A percentile compares a stretch with the other conserved stretches of the same genome.
Conservation (phyloP, 2,797 vertebrate species). For the Pagetopsis macropterus region DNA sequence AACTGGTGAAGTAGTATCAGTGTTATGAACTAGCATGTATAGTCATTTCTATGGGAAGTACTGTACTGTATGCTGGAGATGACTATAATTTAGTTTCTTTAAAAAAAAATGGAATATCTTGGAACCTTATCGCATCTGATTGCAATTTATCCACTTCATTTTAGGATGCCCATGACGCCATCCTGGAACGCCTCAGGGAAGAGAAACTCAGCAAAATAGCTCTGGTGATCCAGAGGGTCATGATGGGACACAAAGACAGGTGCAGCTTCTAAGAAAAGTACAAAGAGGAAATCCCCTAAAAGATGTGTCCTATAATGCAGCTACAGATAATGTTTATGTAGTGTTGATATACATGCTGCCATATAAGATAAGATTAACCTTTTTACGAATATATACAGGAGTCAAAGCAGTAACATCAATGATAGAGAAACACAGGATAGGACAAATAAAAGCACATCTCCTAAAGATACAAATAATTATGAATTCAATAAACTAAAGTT, state of each 20-base stretch:
- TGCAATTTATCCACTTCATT: background rate
- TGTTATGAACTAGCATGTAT: background rate
- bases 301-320: background rate
- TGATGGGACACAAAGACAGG: constrained; percentile 91
- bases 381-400: too few relatives aligned
- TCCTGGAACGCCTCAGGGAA: constrained; percentile 86
- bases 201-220: constrained; percentile 82
- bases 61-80: background rate
- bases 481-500: too few relatives aligned
- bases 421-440: too few relatives aligned
- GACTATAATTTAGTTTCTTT: background rate
- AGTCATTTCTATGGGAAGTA: background rate
- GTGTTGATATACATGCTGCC: background rate
- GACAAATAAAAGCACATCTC: too few relatives aligned
- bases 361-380: background rate
- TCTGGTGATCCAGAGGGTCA: constrained; percentile 88
- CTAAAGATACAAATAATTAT: too few relatives aligned
- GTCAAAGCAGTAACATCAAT: too few relatives aligned
- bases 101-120: too few relatives aligned
- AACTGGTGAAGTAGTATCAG: too few relatives aligned
- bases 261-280: constrained; percentile 50
- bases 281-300: background rate
- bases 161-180: constrained; percentile 89
- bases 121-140: background rate
- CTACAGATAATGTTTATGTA: background rate